Evolutionary conservation across 1,140 invertebrate genomes (phyloP).

Genomic region (Caligus rogercresseyi): DNA sequence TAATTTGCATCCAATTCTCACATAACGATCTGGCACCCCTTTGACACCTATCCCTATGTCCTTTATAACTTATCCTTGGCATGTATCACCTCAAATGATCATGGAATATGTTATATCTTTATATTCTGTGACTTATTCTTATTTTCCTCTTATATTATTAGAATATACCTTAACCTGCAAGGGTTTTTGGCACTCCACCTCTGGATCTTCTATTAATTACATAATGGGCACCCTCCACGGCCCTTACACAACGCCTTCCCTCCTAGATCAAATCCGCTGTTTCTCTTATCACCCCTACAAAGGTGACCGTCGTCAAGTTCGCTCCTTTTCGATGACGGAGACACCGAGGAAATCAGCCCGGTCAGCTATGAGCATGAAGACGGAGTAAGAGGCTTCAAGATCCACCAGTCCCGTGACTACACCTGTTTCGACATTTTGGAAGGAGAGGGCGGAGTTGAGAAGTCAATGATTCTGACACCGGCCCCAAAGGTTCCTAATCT

Average conservation of each 20-base stretch:
- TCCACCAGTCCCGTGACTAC: neutral
- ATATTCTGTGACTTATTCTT: too few species aligned
- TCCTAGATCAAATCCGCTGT: neutral
- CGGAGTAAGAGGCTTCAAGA: neutral
- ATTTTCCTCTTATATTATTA: neutral
- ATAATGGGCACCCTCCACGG: neutral
- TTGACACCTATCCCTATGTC: too few species aligned
- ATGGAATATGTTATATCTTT: too few species aligned
- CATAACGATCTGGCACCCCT: too few species aligned
- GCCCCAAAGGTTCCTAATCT: neutral
- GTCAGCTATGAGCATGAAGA: neutral
- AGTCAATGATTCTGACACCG: neutral
- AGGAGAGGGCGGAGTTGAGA: neutral
- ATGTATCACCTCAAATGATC: too few species aligned
- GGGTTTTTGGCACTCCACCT: neutral
- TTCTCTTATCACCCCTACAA: neutral
- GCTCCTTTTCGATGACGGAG: neutral
- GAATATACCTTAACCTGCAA: neutral
- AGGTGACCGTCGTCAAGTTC: neutral
- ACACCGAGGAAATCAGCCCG: neutral
- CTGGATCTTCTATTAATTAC: neutral
- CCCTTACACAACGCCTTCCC: neutral
- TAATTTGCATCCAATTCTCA: too few species aligned
- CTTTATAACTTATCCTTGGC: too few species aligned
- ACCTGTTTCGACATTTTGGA: neutral